Evolutionary conservation across 2,888 invertebrate genomes (phyloP).

Genomic region (Acleris cristana): DNA sequence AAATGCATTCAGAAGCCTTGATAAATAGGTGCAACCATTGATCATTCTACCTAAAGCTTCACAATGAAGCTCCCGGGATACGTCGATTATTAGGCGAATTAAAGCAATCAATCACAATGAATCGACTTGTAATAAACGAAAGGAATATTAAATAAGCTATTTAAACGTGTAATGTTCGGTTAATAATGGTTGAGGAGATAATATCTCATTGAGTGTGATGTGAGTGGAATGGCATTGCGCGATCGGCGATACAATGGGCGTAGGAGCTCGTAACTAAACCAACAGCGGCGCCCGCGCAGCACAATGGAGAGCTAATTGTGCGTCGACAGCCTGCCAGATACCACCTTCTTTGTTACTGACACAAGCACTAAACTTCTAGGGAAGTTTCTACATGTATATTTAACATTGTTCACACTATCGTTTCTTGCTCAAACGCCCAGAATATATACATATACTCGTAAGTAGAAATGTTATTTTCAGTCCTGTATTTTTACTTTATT

Average conservation of each 20-base stretch:
- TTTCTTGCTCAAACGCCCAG: background rate
- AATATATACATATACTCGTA: no score
- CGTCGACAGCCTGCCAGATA: slow-evolving; percentile 71
- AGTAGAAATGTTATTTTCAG: no score
- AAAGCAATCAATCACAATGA: slow-evolving; percentile 68
- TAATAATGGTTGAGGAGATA: slow-evolving; percentile 68
- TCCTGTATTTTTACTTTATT: no score
- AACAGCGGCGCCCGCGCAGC: slow-evolving; percentile 64
- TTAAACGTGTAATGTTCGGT: slow-evolving; percentile 63
- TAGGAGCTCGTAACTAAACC: slow-evolving; percentile 69
- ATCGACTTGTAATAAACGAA: slow-evolving; percentile 52
- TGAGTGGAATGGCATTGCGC: slow-evolving; percentile 65
- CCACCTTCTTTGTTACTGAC: slow-evolving; percentile 60
- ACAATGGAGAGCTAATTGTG: slow-evolving; percentile 80
- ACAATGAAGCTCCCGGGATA: slow-evolving; percentile 55
- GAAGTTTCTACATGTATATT: slow-evolving; percentile 7
- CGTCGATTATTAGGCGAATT: slow-evolving; percentile 57
- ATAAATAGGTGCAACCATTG: slow-evolving; percentile 30
- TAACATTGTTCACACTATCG: background rate
- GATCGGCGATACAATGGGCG: slow-evolving; percentile 73
- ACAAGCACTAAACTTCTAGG: slow-evolving; percentile 47
- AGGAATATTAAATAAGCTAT: slow-evolving; percentile 66
- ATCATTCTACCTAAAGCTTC: slow-evolving; percentile 46
- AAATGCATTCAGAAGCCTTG: slow-evolving; percentile 6
- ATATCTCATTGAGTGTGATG: slow-evolving; percentile 66